These are phyloP conservation scores for Drosophila ustulata DNA, from an alignment of 2,888 invertebrate species.

Conservation along the genomic window DNA sequence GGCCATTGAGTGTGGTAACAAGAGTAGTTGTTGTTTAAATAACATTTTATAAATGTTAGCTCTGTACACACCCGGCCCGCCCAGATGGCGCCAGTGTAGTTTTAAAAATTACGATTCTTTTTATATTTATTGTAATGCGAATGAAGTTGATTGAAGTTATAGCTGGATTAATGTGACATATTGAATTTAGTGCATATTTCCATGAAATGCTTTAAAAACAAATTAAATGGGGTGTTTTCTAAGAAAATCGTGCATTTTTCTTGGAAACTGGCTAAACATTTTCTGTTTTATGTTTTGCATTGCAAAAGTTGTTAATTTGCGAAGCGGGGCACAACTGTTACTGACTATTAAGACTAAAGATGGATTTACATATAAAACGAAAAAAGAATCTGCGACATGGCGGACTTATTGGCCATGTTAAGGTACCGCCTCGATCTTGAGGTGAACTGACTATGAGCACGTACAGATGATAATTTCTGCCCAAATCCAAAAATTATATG, in stretches of 20 bases:
- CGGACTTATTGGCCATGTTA: too few relatives aligned
- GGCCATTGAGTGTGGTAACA: slow-evolving; percentile 64
- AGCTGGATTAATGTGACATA: slow-evolving; percentile 33
- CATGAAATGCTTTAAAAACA: slow-evolving; percentile 76
- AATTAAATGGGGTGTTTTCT: slow-evolving; percentile 53
- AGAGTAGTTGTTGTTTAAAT: slow-evolving; percentile 82
- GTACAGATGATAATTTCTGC: too few relatives aligned
- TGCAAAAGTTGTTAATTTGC: too few relatives aligned
- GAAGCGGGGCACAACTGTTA: too few relatives aligned
- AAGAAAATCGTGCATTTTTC: slow-evolving; percentile 1
- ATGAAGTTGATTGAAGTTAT: slow-evolving; percentile 35
- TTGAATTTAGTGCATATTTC: slow-evolving; percentile 66
- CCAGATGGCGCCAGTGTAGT: slow-evolving; percentile 40
- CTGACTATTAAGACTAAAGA: too few relatives aligned
- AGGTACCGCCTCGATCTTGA: too few relatives aligned
- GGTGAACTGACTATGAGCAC: too few relatives aligned
- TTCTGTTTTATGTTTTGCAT: too few relatives aligned
- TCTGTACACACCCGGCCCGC: slow-evolving; percentile 73
- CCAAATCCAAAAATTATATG: too few relatives aligned
- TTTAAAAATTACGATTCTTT: slow-evolving; percentile 55
- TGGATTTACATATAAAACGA: too few relatives aligned
- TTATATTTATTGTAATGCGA: slow-evolving; percentile 60
- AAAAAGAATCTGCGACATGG: too few relatives aligned
- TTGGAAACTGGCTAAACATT: neutral
- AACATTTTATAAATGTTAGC: slow-evolving; percentile 83